These are phyloP conservation scores for Aleiodes testaceus DNA, from an alignment of 2,888 invertebrate genomes.

Conservation along the genomic window DNA sequence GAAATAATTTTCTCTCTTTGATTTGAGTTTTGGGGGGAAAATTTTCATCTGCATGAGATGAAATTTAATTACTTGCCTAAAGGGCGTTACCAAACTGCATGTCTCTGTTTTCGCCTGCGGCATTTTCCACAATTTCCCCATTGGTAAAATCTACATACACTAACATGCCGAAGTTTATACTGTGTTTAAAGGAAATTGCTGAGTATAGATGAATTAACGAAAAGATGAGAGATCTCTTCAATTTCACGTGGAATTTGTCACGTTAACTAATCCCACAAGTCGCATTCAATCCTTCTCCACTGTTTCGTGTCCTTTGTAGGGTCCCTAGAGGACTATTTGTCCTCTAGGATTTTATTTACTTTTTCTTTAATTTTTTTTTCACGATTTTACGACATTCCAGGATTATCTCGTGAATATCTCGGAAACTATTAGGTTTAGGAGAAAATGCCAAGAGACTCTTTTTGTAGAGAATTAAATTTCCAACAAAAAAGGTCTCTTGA, in stretches of 20 bases:
- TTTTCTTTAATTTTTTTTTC: too few species aligned
- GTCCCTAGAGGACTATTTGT: conserved; percentile 15
- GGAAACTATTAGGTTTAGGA: too few species aligned
- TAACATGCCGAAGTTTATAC: not conserved
- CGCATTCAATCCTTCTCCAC: conserved; percentile 14
- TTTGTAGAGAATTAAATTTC: too few species aligned
- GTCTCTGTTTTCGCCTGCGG: conserved; percentile 8
- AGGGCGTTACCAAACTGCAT: conserved; percentile 7
- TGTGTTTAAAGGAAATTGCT: not conserved
- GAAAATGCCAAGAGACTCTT: too few species aligned
- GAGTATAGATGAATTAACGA: conserved; percentile 4
- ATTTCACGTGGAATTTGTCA: conserved; percentile 4
- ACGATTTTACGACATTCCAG: too few species aligned
- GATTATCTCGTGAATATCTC: too few species aligned
- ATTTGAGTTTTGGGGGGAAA: not conserved
- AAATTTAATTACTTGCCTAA: conserved; percentile 27
- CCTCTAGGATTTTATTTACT: not conserved
- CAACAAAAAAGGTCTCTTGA: too few species aligned
- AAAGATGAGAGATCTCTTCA: conserved; percentile 20
- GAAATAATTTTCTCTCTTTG: not conserved
- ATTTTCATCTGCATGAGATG: conserved; percentile 7
- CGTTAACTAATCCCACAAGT: conserved; percentile 21
- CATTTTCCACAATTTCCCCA: conserved; percentile 20
- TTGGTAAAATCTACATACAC: conserved; percentile 1
- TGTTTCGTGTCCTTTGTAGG: not conserved